Percentiles rank a stretch among this genome's conserved stretches.
Conservation (phyloP, 2,113 vertebrate genomes). For the Sceloporus undulatus region DNA sequence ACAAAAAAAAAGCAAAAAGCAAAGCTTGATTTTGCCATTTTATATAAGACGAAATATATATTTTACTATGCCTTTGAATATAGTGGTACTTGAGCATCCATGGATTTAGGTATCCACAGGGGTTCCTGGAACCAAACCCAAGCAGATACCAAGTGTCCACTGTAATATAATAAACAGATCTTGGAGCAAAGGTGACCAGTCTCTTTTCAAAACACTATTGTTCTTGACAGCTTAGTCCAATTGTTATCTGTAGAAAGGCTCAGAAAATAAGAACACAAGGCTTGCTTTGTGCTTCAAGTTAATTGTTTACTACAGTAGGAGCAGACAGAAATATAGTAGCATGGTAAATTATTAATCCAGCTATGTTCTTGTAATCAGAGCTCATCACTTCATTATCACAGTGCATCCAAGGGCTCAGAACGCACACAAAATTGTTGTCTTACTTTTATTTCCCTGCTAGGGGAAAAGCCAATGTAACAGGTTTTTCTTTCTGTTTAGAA, state of each 20-base stretch:
- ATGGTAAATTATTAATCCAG: constrained; percentile 24
- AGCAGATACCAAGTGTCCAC: too few relatives aligned
- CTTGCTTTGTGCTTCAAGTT: background rate
- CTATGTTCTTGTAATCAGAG: constrained; percentile 20
- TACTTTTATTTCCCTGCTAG: background rate
- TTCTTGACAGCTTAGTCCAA: background rate
- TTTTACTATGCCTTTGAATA: too few relatives aligned
- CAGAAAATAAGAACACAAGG: background rate
- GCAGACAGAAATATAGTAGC: background rate
- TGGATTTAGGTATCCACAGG: too few relatives aligned
- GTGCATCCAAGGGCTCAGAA: constrained; percentile 12
- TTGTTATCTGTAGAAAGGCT: background rate
- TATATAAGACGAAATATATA: too few relatives aligned
- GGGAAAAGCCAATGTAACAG: background rate
- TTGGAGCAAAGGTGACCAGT: background rate
- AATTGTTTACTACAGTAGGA: constrained; percentile 4
- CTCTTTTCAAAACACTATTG: background rate
- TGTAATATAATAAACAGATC: background rate
- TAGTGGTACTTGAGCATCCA: too few relatives aligned
- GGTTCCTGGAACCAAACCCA: too few relatives aligned
- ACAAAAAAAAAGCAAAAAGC: too few relatives aligned
- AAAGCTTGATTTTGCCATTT: too few relatives aligned
- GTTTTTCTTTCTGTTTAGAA: background rate
- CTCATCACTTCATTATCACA: constrained; percentile 1
- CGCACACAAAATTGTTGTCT: background rate